These are phyloP conservation scores for Hipposideros armiger DNA, from an alignment of 2,113 vertebrate species.

Conservation along the genomic window DNA sequence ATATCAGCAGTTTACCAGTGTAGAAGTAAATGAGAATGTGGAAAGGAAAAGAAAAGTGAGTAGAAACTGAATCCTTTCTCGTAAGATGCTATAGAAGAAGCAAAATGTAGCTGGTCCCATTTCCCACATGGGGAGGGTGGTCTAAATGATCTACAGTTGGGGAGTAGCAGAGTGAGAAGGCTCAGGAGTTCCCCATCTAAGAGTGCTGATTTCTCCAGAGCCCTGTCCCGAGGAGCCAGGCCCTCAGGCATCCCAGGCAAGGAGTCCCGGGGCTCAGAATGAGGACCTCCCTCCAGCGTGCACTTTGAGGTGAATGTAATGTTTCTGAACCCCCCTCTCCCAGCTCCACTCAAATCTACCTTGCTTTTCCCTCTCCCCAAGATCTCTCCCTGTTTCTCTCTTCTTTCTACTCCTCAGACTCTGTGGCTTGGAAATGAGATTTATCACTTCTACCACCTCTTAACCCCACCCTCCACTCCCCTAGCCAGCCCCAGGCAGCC, in stretches of 20 bases:
- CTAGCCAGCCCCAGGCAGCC: not conserved
- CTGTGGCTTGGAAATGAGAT: not conserved
- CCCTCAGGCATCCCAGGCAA: not conserved
- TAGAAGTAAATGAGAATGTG: rapidly evolving
- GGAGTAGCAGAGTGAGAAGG: not conserved
- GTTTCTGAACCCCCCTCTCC: not conserved
- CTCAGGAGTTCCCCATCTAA: not conserved
- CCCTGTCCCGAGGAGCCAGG: not conserved
- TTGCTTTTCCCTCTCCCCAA: not conserved
- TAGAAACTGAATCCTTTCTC: not conserved
- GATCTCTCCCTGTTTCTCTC: not conserved
- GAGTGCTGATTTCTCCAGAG: not conserved
- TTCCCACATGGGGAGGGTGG: not conserved
- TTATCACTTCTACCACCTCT: not conserved
- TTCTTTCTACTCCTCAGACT: not conserved
- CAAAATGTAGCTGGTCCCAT: too few relatives aligned
- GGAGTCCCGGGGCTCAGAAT: not conserved
- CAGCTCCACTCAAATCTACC: not conserved
- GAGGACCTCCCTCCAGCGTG: not conserved
- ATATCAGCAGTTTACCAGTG: not conserved
- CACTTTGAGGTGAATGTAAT: not conserved
- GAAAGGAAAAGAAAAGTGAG: not conserved
- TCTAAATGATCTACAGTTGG: not conserved
- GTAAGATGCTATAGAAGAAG: not conserved
- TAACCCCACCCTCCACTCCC: not conserved